A percentile compares a stretch with the other conserved stretches of the same genome.
Conservation (phyloP, 2,797 vertebrate species). For the Garrulus glandarius region DNA sequence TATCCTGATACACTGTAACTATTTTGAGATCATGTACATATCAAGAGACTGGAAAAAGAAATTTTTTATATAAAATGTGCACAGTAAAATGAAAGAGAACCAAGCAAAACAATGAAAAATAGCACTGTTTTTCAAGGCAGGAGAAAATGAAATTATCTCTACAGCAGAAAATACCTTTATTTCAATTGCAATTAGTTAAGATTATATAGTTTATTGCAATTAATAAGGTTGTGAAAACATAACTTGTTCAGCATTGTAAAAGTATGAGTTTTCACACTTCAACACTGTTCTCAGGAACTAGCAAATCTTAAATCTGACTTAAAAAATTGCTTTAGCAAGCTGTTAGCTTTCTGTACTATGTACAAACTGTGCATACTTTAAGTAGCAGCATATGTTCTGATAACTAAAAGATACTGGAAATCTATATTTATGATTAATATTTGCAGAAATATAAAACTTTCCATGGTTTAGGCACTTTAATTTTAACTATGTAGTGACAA, state of each 20-base stretch:
- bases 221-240: background rate
- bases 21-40: background rate
- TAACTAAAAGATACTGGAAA: background rate
- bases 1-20: background rate
- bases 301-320: background rate
- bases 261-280: background rate
- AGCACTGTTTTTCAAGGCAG: background rate
- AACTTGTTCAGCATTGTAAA: background rate
- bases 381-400: slow-evolving; percentile 1
- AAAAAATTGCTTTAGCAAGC: background rate
- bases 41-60: background rate
- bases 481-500: background rate
- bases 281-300: background rate
- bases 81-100: background rate
- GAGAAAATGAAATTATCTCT: background rate
- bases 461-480: background rate
- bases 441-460: background rate
- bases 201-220: background rate
- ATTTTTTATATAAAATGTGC: background rate
- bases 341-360: background rate
- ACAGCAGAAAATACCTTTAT: background rate
- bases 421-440: background rate
- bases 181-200: background rate
- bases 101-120: background rate
- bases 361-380: background rate